Conservation (phyloP, 2,888 invertebrate genomes). For the Diarsia brunnea region DNA sequence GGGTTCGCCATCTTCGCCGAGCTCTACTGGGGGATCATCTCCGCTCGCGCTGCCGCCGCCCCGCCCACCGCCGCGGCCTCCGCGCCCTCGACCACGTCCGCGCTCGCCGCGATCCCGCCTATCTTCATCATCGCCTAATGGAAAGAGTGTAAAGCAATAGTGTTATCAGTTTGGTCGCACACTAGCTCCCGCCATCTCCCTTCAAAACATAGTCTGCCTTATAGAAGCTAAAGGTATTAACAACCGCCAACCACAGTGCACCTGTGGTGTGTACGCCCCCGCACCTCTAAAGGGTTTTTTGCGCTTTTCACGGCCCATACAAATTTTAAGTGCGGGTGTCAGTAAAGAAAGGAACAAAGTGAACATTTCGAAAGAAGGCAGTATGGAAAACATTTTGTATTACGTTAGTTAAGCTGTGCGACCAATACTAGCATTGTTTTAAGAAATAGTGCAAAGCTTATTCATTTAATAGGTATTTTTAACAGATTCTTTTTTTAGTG, state of each 20-base stretch:
- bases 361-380: neutral
- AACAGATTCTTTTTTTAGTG: no score
- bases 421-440: neutral
- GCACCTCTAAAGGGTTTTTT: neutral
- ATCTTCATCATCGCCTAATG: slow-evolving; percentile 66
- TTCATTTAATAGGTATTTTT: neutral
- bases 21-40: slow-evolving; percentile 68
- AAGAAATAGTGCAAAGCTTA: neutral
- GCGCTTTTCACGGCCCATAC: neutral
- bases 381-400: neutral
- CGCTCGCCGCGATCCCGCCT: slow-evolving; percentile 75
- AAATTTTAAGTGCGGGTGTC: neutral
- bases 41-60: slow-evolving; percentile 72
- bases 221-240: neutral
- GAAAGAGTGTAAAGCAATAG: neutral
- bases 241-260: neutral
- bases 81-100: slow-evolving; percentile 72
- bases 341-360: neutral
- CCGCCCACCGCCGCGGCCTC: slow-evolving; percentile 73
- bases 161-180: neutral
- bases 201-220: neutral
- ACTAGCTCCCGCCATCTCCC: neutral
- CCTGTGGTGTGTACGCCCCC: neutral
- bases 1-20: slow-evolving; percentile 80
- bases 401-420: neutral